Evolutionary conservation across 2,113 vertebrate genomes (phyloP).

Genomic region (Calyptomena viridis): DNA sequence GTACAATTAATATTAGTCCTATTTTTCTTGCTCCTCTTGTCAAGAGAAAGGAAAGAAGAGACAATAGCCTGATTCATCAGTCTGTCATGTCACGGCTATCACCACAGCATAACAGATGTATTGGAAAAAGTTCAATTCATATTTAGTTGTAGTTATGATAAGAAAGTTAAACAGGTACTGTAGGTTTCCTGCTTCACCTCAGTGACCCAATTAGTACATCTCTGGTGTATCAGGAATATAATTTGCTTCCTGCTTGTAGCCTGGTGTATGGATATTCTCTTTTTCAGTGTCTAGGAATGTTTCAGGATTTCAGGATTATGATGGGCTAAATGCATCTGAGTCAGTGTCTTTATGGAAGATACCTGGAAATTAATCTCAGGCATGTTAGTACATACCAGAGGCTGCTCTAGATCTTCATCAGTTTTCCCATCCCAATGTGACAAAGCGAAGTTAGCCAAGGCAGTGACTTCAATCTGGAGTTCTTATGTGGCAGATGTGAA

Average conservation of each 20-base stretch:
- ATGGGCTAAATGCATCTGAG: neutral
- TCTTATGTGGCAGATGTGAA: neutral
- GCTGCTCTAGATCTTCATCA: neutral
- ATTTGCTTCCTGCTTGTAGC: neutral
- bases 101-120: accelerated
- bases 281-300: neutral
- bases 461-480: neutral
- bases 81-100: neutral
- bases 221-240: neutral
- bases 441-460: neutral
- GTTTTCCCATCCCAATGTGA: neutral
- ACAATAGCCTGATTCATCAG: neutral
- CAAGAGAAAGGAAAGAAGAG: neutral
- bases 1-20: neutral
- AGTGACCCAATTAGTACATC: neutral
- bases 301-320: neutral
- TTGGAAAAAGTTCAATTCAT: neutral
- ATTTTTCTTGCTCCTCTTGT: neutral
- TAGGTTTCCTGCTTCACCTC: neutral
- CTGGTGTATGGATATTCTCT: neutral
- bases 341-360: neutral
- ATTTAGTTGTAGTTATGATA: neutral
- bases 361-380: neutral
- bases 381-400: neutral
- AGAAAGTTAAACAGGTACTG: neutral